Evolutionary conservation across 2,888 invertebrate species (phyloP), one percentile per base, ranked within the genome.

Genomic region (Stenichneumon culpator): DNA sequence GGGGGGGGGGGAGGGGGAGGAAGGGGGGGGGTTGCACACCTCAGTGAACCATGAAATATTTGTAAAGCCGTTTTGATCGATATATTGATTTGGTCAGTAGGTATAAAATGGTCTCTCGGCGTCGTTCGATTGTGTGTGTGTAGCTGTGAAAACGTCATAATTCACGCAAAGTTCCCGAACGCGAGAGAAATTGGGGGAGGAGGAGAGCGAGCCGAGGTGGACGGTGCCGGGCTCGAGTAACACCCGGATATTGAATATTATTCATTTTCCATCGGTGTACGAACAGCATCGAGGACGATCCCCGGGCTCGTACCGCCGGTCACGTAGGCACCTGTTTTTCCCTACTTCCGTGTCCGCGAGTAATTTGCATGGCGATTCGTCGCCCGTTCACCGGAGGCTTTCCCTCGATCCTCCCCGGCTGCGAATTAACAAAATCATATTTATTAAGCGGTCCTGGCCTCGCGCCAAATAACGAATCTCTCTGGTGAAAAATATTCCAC

Each of bases 361-460:
- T 79, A 79, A 79, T 79, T 79, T 79, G 70, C 79, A 79, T 79
- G 70, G 39, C 28, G 79, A 70, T 72, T 79, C 79, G 74, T 79
- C 79, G 74, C 63, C 44, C 63, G 52, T 36, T 60, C 50, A 16
- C 70, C 79, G 3, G 3, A 19, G 14, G 7, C 36, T 36, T 52
- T 14, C 54, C 32, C 54, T 19, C 70, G 6, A 60, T 32, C 19
- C 60, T 16, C 14, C 32, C 47, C 44, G 52, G 19, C 70, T 82
- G 36, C 74, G 83, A 83, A 79, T 87, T 86, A 88, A 87, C 83
- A 47, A 77, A 68, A 72, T 80, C 25, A 83, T 83, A 86, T 87
- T 44, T 88, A 88, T 87, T 89, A 87, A 89, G 89, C 78, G 73
- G 52, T 25, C 36, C 65, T 87, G 86, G 84, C 84, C 16, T 63